These are phyloP conservation scores for Tetranychus piercei DNA, from an alignment of 2,888 invertebrate genomes.

Conservation along the genomic window DNA sequence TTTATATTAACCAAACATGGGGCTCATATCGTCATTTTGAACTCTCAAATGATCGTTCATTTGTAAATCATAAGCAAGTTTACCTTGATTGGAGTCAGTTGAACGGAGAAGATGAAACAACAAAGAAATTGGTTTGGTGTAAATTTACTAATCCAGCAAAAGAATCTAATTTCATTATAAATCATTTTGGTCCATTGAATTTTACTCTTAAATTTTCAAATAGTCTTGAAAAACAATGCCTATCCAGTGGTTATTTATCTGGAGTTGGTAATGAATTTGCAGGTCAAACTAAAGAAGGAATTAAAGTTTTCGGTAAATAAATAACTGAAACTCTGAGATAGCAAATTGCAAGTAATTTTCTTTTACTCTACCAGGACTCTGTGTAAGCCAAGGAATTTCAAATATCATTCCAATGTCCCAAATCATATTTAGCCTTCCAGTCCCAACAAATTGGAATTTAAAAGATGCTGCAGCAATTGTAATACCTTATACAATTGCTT, in stretches of 20 bases:
- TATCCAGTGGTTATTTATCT: neutral
- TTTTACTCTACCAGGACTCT: neutral
- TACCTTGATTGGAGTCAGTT: neutral
- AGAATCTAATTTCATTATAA: neutral
- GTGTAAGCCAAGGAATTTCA: neutral
- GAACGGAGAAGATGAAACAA: neutral
- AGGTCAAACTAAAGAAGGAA: slow-evolving; percentile 30
- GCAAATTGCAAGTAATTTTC: slow-evolving; percentile 32
- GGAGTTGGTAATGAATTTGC: slow-evolving; percentile 25
- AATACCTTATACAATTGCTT: slow-evolving; percentile 66
- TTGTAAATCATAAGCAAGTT: neutral
- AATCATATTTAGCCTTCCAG: slow-evolving; percentile 17
- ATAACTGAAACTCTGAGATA: slow-evolving; percentile 33
- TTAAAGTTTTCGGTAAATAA: slow-evolving; percentile 32
- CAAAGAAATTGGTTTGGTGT: neutral
- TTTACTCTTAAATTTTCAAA: neutral
- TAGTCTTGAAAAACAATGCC: neutral
- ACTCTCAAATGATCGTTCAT: neutral
- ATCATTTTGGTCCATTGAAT: neutral
- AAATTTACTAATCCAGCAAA: neutral
- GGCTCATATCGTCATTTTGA: slow-evolving; percentile 6
- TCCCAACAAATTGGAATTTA: slow-evolving; percentile 37
- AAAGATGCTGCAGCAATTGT: slow-evolving; percentile 85
- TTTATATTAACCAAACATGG: neutral
- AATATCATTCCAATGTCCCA: neutral